phyloP scores from a whole-genome alignment of 2,113 vertebrate species.

The Halichoeres trimaculatus region DNA sequence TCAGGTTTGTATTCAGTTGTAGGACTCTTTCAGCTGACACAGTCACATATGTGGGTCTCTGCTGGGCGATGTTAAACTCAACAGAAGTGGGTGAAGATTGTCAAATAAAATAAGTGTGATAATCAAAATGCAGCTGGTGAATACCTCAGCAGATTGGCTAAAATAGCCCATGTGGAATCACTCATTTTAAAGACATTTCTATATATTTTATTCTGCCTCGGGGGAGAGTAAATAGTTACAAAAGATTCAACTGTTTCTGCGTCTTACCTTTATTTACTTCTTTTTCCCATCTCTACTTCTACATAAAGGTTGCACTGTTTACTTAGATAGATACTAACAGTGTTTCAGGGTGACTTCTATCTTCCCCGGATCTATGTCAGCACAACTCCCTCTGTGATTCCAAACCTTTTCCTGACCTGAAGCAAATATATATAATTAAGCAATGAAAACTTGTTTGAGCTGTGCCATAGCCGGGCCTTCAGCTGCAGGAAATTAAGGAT shows the following conservation, averaged over 20 bases:
- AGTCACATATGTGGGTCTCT: slow-evolving; percentile 14
- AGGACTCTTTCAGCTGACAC: slow-evolving; percentile 45
- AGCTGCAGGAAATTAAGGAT: slow-evolving; percentile 78
- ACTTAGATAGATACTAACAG: no score
- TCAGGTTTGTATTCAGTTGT: slow-evolving; percentile 44
- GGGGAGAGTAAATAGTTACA: slow-evolving; percentile 10
- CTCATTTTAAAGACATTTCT: slow-evolving; percentile 16
- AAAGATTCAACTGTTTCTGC: not conserved
- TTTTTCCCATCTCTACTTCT: not conserved
- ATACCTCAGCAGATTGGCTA: slow-evolving; percentile 22
- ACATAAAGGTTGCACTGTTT: no score
- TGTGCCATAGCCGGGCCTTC: slow-evolving; percentile 40
- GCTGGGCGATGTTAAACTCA: slow-evolving; percentile 37
- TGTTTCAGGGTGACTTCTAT: not conserved
- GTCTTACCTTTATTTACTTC: not conserved
- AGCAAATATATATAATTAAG: slow-evolving; percentile 65
- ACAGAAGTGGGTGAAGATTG: slow-evolving; percentile 42
- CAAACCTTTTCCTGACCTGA: slow-evolving; percentile 58
- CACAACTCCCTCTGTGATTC: slow-evolving; percentile 16
- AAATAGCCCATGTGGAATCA: slow-evolving; percentile 30
- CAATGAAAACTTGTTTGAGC: slow-evolving; percentile 61
- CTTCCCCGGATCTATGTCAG: slow-evolving; percentile 1
- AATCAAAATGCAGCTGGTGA: slow-evolving; percentile 45
- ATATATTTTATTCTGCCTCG: slow-evolving; percentile 14
- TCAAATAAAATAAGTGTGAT: slow-evolving; percentile 59